Evolutionary conservation across 2,797 vertebrate species (phyloP).

Genomic region (Tragopan temminckii): DNA sequence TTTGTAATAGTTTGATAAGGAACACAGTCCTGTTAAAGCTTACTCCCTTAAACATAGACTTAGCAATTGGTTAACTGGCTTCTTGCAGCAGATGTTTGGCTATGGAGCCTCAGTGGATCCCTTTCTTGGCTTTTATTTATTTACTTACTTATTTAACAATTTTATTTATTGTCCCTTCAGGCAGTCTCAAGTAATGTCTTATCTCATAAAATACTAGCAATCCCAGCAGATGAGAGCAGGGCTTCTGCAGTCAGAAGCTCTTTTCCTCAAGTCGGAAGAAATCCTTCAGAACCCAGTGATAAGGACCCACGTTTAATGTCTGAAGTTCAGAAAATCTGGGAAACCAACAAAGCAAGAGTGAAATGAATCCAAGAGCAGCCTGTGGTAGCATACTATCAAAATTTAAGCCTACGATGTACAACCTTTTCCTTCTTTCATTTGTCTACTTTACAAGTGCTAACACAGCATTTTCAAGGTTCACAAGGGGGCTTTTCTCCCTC

Average conservation of each 20-base stretch:
- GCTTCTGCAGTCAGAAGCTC: background rate
- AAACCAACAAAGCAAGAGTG: background rate
- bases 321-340: conserved; percentile 29
- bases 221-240: background rate
- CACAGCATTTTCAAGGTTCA: conserved; percentile 16
- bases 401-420: conserved; percentile 55
- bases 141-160: background rate
- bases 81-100: background rate
- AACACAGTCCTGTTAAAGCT: background rate
- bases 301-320: background rate
- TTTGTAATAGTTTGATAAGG: background rate
- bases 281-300: background rate
- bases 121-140: background rate
- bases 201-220: conserved; percentile 13
- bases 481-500: conserved; percentile 47
- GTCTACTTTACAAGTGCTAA: conserved; percentile 54
- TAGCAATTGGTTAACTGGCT: background rate
- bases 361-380: conserved; percentile 40
- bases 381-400: conserved; percentile 36
- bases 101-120: background rate
- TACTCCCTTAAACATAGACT: background rate
- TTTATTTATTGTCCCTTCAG: background rate
- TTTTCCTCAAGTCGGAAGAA: background rate
- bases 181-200: background rate
- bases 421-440: conserved; percentile 45